Evolutionary conservation across 2,797 vertebrate genomes (phyloP).

Genomic region (Leptatherina wallacei): DNA sequence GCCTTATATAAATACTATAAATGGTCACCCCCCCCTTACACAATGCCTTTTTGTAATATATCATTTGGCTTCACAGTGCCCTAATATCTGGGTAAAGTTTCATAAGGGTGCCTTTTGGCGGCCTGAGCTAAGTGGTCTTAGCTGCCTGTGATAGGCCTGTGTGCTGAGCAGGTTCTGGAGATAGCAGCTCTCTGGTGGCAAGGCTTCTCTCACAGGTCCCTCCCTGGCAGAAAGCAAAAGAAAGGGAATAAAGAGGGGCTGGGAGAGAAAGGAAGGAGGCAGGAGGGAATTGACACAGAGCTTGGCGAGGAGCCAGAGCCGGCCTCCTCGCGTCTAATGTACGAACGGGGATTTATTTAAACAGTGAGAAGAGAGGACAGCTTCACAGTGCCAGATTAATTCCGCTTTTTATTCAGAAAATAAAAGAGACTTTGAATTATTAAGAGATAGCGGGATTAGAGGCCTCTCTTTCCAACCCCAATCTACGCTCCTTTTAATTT

Average conservation of each 20-base stretch:
- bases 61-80: conserved; percentile 79
- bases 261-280: conserved; percentile 83
- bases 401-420: conserved; percentile 98
- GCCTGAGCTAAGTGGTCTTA: conserved; percentile 83
- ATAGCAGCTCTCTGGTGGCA: conserved; percentile 85
- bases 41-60: conserved; percentile 83
- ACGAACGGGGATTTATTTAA: conserved; percentile 96
- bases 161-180: conserved; percentile 85
- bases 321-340: conserved; percentile 89
- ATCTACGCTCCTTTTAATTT: conserved; percentile 99
- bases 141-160: conserved; percentile 80
- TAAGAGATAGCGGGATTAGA: conserved; percentile 99
- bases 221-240: conserved; percentile 83
- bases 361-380: conserved; percentile 94
- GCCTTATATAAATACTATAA: conserved; percentile 74
- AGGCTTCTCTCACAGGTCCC: conserved; percentile 81
- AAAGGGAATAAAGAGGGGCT: conserved; percentile 75
- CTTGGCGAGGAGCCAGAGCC: conserved; percentile 86
- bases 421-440: conserved; percentile 99
- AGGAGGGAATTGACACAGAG: conserved; percentile 86
- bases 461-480: conserved; percentile 95
- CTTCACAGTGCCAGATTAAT: conserved; percentile 99
- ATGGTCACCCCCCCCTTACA: conserved; percentile 70
- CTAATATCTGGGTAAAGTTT: conserved; percentile 86
- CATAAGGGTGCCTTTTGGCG: conserved; percentile 80